Evolutionary conservation across 2,113 vertebrate species (phyloP), one percentile per base, ranked within the genome.

Genomic region (Vimba vimba): DNA sequence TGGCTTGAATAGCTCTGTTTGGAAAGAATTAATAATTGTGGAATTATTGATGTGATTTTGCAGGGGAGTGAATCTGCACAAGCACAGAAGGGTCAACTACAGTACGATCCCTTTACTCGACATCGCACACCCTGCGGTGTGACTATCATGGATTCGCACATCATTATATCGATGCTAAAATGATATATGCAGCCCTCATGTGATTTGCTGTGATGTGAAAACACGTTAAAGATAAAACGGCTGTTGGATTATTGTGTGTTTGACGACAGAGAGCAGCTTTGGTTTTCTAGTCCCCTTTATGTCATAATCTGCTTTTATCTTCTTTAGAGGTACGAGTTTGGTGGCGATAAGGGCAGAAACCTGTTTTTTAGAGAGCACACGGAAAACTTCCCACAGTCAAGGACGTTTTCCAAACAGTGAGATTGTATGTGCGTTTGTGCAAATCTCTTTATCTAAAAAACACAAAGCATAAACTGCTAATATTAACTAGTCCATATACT

Each of bases 221-320:
- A 52, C 43, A 68, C 23, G 62, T 12, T 50, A 33, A 82, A 52
- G 79, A 45, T 82, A 82, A 68, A 66, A 15, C n/a, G 8, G 13
- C 43, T 68, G 7, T 27, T 64, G 25, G 13, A 52, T 68, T 68
- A 50, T 47, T 68, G 39, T 27, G 62, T 66, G 59, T 68, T 64
- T 64, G 79, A 81, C 12, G 23, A 81, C 23, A 62, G 23, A 80
- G 79, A 33, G 25, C 59, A 64, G 59, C 57, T 80, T 82, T 69
- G 3, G 39, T 50, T 50, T 27, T 66, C 36, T 30, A 27, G 59
- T 45, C 25, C 10, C 13, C 2, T 9, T 13, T 60, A 19, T 30
- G 17, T 36, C 6, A 7, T 80, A 27, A 80, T 80, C 55, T 62
- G 79, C 77, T 43, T n/a, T 66, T 45, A 64, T 80, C 59, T 66